phyloP scores from a whole-genome alignment of 2,797 vertebrate species.

The Peromyscus attwateri region DNA sequence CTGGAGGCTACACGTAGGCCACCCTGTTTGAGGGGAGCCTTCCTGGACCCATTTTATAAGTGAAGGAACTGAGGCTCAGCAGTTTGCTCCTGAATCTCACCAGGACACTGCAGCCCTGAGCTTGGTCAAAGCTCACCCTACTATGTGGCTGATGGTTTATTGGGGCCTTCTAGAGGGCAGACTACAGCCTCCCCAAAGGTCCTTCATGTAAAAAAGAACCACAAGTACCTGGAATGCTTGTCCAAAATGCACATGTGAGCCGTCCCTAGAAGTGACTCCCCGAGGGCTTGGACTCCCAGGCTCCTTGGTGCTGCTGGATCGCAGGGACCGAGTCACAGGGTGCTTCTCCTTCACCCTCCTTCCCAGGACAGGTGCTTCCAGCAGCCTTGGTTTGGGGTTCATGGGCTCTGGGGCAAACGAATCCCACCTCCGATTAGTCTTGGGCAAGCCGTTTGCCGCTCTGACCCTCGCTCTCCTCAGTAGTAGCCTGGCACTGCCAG shows the following conservation, averaged over 20 bases:
- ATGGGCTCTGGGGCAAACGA: accelerated
- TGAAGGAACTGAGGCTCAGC: neutral
- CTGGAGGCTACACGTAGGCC: no score
- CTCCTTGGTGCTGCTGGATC: neutral
- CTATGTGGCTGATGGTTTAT: neutral
- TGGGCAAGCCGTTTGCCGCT: neutral
- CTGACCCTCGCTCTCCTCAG: neutral
- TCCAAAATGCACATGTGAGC: neutral
- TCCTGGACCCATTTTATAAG: neutral
- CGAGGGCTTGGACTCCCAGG: neutral
- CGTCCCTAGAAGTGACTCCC: neutral
- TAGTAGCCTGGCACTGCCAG: neutral
- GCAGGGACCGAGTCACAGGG: neutral
- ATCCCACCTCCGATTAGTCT: neutral
- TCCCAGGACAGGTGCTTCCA: accelerated
- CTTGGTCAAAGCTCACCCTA: neutral
- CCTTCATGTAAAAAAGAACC: neutral
- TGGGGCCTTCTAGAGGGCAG: neutral
- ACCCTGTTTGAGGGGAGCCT: neutral
- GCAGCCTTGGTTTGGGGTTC: accelerated
- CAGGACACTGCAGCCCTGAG: neutral
- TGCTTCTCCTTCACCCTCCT: accelerated
- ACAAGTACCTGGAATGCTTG: neutral
- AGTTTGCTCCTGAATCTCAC: neutral
- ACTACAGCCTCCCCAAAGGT: neutral